Percentiles rank a stretch among this genome's conserved stretches.
phyloP scores from a whole-genome alignment of 2,888 invertebrate species.

The Hemithea aestivaria region DNA sequence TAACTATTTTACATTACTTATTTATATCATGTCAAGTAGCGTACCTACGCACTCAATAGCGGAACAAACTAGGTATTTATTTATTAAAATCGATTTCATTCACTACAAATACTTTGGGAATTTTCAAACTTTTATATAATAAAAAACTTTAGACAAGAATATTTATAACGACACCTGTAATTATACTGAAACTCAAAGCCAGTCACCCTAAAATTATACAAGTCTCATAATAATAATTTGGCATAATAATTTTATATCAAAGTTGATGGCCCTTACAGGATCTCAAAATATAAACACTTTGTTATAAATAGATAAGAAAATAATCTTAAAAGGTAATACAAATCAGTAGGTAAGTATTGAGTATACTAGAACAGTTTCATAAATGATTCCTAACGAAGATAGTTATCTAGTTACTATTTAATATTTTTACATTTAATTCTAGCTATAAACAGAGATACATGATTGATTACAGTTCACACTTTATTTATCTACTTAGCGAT shows the following conservation, averaged over 20 bases:
- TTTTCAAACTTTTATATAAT: slow-evolving; percentile 12
- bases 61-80: slow-evolving; percentile 27
- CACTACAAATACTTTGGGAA: slow-evolving; percentile 18
- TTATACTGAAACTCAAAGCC: slow-evolving; percentile 37
- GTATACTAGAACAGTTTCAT: slow-evolving; percentile 48
- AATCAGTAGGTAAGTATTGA: slow-evolving; percentile 14
- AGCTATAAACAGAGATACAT: slow-evolving; percentile 50
- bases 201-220: slow-evolving; percentile 37
- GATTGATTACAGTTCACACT: slow-evolving; percentile 53
- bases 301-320: slow-evolving; percentile 48
- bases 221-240: slow-evolving; percentile 53
- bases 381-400: slow-evolving; percentile 55
- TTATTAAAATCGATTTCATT: slow-evolving; percentile 31
- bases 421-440: slow-evolving; percentile 60
- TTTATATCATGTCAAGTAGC: slow-evolving; percentile 19
- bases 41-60: too few species aligned
- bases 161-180: slow-evolving; percentile 23
- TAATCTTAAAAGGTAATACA: slow-evolving; percentile 46
- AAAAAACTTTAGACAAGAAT: slow-evolving; percentile 11
- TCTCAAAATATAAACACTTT: slow-evolving; percentile 47
- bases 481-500: slow-evolving; percentile 59
- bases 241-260: slow-evolving; percentile 50
- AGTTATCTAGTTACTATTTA: slow-evolving; percentile 50
- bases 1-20: slow-evolving; percentile 37
- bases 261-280: slow-evolving; percentile 47